These are phyloP conservation scores for Anas georgica DNA, from an alignment of 2,797 vertebrate genomes.

Conservation along the genomic window DNA sequence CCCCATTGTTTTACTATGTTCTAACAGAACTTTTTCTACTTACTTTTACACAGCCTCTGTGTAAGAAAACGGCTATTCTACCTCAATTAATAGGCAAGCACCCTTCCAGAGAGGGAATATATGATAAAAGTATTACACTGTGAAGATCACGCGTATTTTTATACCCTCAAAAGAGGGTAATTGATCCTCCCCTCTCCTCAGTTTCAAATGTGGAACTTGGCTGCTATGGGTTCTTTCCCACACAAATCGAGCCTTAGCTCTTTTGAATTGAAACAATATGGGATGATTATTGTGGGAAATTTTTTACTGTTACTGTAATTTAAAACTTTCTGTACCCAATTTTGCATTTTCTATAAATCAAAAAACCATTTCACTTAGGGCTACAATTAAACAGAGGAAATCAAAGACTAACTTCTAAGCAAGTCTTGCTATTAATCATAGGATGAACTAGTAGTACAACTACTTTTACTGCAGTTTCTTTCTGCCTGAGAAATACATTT, in stretches of 20 bases:
- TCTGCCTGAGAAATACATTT: constrained; percentile 48
- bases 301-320: constrained; percentile 67
- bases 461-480: constrained; percentile 55
- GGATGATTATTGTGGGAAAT: constrained; percentile 64
- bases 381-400: constrained; percentile 71
- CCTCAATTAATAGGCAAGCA: background rate
- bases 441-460: constrained; percentile 48
- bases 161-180: constrained; percentile 34
- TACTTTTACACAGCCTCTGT: background rate
- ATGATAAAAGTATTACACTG: background rate
- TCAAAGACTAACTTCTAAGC: constrained; percentile 73
- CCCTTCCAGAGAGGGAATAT: background rate
- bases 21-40: background rate
- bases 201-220: constrained; percentile 61
- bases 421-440: constrained; percentile 63
- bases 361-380: constrained; percentile 65
- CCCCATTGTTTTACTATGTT: background rate
- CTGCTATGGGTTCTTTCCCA: constrained; percentile 59
- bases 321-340: constrained; percentile 74
- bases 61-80: background rate
- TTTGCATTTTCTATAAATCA: constrained; percentile 76
- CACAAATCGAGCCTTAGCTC: constrained; percentile 41
- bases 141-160: constrained; percentile 34
- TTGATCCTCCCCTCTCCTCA: constrained; percentile 37
- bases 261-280: constrained; percentile 70